These are phyloP conservation scores for Seriola dumerili DNA, from an alignment of 2,113 vertebrate species.

Conservation along the genomic window DNA sequence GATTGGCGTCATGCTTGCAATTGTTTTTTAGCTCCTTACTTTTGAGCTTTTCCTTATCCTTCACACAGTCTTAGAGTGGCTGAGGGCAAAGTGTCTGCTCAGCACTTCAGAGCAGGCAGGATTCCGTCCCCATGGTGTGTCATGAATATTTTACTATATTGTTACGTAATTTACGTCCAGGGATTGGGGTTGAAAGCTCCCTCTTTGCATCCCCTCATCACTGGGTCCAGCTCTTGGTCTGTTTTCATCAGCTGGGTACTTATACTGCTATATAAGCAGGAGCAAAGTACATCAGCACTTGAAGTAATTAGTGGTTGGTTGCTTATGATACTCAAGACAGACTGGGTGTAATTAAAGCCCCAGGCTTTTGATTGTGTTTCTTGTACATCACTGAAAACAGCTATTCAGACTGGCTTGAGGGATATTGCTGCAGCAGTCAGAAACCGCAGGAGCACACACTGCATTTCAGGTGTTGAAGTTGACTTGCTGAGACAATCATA, in stretches of 20 bases:
- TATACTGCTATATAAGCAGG: conserved; percentile 63
- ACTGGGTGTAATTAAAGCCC: conserved; percentile 70
- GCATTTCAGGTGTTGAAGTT: conserved; percentile 57
- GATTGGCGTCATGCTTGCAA: conserved; percentile 18
- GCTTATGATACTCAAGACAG: conserved; percentile 67
- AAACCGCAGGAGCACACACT: conserved; percentile 60
- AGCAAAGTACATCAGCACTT: conserved; percentile 59
- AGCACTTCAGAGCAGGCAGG: conserved; percentile 75
- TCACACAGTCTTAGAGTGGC: conserved; percentile 55
- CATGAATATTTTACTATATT: conserved; percentile 82
- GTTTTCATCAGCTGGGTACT: conserved; percentile 57
- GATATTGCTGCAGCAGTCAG: conserved; percentile 54
- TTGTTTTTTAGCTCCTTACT: conserved; percentile 59
- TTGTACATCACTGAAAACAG: conserved; percentile 48
- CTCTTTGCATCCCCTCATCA: conserved; percentile 50
- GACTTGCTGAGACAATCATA: conserved; percentile 77
- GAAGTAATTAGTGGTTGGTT: conserved; percentile 71
- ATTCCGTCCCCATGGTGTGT: conserved; percentile 67
- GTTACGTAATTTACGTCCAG: conserved; percentile 70
- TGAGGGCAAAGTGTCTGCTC: conserved; percentile 76
- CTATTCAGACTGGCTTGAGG: conserved; percentile 26
- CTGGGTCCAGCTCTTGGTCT: conserved; percentile 53
- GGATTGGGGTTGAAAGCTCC: conserved; percentile 72
- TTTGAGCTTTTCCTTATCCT: conserved; percentile 46
- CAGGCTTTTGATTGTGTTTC: conserved; percentile 61